Evolutionary conservation across 2,888 invertebrate species (phyloP), one percentile per base, ranked within the genome.

Genomic region (Brachycybe producta): DNA sequence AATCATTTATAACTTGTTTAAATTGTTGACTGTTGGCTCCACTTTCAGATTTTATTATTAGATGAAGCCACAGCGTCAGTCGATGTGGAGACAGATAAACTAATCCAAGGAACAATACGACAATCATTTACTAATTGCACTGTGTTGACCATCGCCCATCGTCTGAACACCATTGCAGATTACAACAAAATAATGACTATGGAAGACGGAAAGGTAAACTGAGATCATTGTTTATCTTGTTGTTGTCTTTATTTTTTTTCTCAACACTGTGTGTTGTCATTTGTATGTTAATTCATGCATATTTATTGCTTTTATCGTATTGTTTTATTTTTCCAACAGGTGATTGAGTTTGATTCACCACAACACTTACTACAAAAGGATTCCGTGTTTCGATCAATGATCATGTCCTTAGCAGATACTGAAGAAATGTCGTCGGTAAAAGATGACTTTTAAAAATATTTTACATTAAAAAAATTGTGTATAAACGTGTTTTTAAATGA

Each of bases 71-170:
- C 75, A 1, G 70, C 73, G 5, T 66, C 72, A 2, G 69, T 77
- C 11, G 77, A 78, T 61, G 61, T 70, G 1, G 72, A 73, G 58
- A 75, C 75, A 13, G 76, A 77, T 59, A 59, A 65, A 15, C 63
- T 70, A 5, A 70, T 78, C 21, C 74, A 75, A 56, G 62, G 61
- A 43, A 71, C 73, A 1, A 69, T 77, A 40, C 67, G 70, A 43
- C 65, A 69, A 24, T 69, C 70, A 34, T 77, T 78, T 60, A 60
- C 62, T 3, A 64, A 72, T 38, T 74, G 73, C 58, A 78, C 78
- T 0, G 69, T 77, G 48, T 58, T 78, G 15, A 72, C 74, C 32
- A 75, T 79, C 57, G 77, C 78, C 7, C 77, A 77, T 62, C 65
- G 76, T 51, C 62, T 78, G 17, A 70, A 72, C 58, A 75, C 75